Conservation (phyloP, 2,888 invertebrate genomes). For the Phytoseiulus persimilis region DNA sequence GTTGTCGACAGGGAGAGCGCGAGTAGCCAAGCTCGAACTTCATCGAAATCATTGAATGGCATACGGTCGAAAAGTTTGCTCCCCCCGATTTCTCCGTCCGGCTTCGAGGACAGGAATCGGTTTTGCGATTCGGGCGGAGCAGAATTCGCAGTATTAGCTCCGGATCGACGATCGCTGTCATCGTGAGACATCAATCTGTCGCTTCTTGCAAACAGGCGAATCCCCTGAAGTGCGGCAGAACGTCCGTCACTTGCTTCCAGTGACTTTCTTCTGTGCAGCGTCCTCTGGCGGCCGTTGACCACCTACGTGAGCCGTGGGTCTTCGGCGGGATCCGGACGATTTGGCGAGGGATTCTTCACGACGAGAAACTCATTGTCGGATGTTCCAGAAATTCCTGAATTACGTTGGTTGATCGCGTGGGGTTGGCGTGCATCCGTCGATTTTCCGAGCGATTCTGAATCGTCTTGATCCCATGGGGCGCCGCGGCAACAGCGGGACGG, state of each 20-base stretch:
- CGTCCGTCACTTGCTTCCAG: neutral
- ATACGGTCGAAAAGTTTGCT: too few relatives aligned
- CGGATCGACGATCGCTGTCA: neutral
- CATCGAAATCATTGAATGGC: too few relatives aligned
- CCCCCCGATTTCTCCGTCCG: too few relatives aligned
- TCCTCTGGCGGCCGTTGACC: neutral
- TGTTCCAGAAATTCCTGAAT: neutral
- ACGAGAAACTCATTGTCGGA: neutral
- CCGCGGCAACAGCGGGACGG: neutral
- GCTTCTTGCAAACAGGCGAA: neutral
- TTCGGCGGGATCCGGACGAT: neutral
- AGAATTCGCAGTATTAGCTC: neutral
- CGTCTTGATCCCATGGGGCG: neutral
- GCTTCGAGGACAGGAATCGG: too few relatives aligned
- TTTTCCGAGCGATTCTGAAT: neutral
- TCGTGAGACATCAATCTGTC: neutral
- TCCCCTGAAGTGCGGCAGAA: neutral
- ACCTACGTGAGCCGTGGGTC: slow-evolving; percentile 5
- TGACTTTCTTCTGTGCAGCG: neutral
- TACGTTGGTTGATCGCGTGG: neutral
- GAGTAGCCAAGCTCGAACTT: too few relatives aligned
- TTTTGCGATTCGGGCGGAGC: too few relatives aligned
- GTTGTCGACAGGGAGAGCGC: too few relatives aligned
- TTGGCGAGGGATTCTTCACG: neutral
- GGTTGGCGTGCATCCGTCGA: neutral